Percentiles rank a stretch among this genome's conserved stretches.
These are phyloP conservation scores for Platanista minor DNA, from an alignment of 2,113 vertebrate genomes.

Conservation along the genomic window DNA sequence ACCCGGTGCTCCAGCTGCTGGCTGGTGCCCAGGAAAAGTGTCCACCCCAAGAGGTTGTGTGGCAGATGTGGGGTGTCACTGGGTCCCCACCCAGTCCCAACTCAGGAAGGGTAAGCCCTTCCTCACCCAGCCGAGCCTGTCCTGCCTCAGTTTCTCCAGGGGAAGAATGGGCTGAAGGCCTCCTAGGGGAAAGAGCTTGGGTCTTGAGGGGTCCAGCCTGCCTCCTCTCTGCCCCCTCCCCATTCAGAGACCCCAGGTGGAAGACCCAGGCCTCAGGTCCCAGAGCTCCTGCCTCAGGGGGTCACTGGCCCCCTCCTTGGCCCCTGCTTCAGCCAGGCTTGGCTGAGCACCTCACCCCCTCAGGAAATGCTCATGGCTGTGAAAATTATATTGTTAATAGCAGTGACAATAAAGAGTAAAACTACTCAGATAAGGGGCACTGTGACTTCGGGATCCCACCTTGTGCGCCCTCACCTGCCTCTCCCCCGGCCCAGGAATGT, in stretches of 20 bases:
- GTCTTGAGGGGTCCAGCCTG: background rate
- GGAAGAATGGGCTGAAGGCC: background rate
- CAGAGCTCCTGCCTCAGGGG: background rate
- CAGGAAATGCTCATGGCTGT: background rate
- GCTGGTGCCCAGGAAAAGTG: conserved; percentile 90
- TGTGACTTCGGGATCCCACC: background rate
- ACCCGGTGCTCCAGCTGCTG: conserved; percentile 89
- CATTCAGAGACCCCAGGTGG: background rate
- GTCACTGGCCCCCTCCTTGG: background rate
- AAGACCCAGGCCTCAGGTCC: background rate
- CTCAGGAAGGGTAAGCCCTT: conserved; percentile 48
- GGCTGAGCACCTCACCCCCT: background rate
- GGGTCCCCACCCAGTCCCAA: background rate
- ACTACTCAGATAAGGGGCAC: background rate
- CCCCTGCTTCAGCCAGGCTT: background rate
- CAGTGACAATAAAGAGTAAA: conserved; percentile 39
- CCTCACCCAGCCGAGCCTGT: background rate
- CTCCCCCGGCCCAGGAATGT: background rate
- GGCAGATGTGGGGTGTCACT: conserved; percentile 83
- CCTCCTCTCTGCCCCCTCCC: background rate
- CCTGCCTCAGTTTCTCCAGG: conserved; percentile 22
- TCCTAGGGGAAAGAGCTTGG: background rate
- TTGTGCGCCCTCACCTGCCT: no score
- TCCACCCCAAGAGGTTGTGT: conserved; percentile 84
- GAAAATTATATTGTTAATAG: background rate